These are phyloP conservation scores for Coremacera marginata DNA, from an alignment of 2,888 invertebrate species.

Conservation along the genomic window DNA sequence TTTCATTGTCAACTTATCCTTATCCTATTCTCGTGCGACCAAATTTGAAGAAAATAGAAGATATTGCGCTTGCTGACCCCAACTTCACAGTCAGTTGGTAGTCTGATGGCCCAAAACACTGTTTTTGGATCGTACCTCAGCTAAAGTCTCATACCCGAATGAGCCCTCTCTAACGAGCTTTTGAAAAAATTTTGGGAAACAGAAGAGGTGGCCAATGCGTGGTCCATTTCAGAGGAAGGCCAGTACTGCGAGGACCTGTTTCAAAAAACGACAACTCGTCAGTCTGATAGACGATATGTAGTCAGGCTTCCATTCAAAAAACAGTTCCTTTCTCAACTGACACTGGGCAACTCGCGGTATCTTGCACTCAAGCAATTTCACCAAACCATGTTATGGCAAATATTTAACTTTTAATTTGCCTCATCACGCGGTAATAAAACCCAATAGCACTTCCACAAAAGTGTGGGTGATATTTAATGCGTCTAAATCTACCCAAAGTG, in stretches of 20 bases:
- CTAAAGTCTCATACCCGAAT: too few relatives aligned
- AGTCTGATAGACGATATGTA: background rate
- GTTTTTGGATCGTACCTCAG: background rate
- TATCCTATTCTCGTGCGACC: background rate
- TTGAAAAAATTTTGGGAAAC: background rate
- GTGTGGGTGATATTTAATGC: too few relatives aligned
- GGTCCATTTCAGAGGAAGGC: background rate
- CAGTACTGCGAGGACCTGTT: background rate
- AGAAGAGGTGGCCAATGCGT: background rate
- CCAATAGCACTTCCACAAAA: background rate
- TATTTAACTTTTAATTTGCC: background rate
- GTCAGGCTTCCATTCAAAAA: too few relatives aligned
- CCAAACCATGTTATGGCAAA: background rate
- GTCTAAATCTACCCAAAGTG: background rate
- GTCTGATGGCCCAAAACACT: background rate
- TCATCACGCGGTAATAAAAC: constrained; percentile 4
- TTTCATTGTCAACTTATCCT: too few relatives aligned
- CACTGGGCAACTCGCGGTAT: background rate
- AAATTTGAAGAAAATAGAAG: background rate
- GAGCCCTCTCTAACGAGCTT: background rate
- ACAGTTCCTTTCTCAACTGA: background rate
- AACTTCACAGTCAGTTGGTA: constrained; percentile 1
- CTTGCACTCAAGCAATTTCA: background rate
- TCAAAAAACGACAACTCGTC: background rate
- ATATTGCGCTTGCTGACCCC: constrained; percentile 26